A percentile compares a stretch with the other conserved stretches of the same genome.
These are phyloP conservation scores for Aplocera efformata DNA, from an alignment of 2,888 invertebrate species.

Conservation along the genomic window DNA sequence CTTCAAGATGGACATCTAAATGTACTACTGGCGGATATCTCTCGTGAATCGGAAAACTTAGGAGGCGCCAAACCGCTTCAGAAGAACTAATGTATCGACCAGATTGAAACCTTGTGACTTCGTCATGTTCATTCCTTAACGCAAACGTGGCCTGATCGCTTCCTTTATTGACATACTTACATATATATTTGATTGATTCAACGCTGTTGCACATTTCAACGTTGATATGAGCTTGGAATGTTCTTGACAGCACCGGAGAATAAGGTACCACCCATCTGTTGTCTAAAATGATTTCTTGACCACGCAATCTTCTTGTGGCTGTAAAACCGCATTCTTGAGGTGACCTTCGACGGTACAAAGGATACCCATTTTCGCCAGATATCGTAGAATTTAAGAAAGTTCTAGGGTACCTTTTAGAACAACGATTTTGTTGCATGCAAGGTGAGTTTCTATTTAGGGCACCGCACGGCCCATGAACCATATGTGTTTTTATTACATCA, in stretches of 20 bases:
- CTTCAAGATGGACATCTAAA: slow-evolving; percentile 23
- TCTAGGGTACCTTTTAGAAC: slow-evolving; percentile 33
- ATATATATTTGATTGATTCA: slow-evolving; percentile 48
- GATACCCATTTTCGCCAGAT: slow-evolving; percentile 33
- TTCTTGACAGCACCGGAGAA: slow-evolving; percentile 24
- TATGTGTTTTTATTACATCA: slow-evolving; percentile 28
- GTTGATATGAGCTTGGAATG: slow-evolving; percentile 30
- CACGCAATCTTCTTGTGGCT: background rate
- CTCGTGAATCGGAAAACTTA: slow-evolving; percentile 22
- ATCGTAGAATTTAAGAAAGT: slow-evolving; percentile 27
- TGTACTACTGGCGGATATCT: slow-evolving; percentile 18
- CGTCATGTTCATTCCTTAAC: slow-evolving; percentile 20
- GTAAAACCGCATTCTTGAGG: slow-evolving; percentile 14
- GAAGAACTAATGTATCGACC: slow-evolving; percentile 22
- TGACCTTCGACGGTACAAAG: slow-evolving; percentile 31
- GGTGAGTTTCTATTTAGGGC: slow-evolving; percentile 22
- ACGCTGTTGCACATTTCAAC: slow-evolving; percentile 55
- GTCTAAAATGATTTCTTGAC: slow-evolving; percentile 11
- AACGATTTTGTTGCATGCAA: slow-evolving; percentile 31
- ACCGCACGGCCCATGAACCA: slow-evolving; percentile 37
- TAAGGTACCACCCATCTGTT: slow-evolving; percentile 32
- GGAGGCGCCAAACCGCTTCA: slow-evolving; percentile 26
- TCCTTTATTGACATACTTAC: slow-evolving; percentile 32
- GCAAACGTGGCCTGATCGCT: slow-evolving; percentile 31
- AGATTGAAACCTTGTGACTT: slow-evolving; percentile 17